Base-by-base conservation (phyloP, 1,140 invertebrate genomes). In the Diachasmimorpha longicaudata region DNA sequence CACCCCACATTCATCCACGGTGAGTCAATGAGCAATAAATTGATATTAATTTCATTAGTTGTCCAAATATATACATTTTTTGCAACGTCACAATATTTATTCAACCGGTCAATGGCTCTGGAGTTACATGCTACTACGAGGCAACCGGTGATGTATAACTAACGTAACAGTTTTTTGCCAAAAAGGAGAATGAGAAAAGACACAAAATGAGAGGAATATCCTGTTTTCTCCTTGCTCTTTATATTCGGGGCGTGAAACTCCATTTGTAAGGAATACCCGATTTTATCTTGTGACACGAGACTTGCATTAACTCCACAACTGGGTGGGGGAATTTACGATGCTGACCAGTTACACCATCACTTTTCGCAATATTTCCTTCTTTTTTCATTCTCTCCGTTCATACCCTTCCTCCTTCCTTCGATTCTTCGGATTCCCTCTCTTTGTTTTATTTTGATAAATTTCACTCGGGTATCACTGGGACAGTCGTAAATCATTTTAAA, bases 281-380 rank as follows among this genome's bases (percentile, higher is more conserved):
- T 77, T 77, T 77, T 77, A 74, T 77, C 76, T 70, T 52, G 72
- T 74, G 76, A 77, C 76, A 77, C 69, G 76, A 73, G 67, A 74
- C 76, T 77, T 77, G 76, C 76, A 77, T 77, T 77, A 77, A 74
- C 73, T 67, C 55, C 58, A 63, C 21, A 63, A 31, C 23, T 13
- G 0, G 13, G 11, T 13, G 39, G 23, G 42, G 21, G 44, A 71
- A 71, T 48, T 71, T 71, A 71, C 69, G 42, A 71, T 48, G 69
- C 46, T 46, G 70, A 68, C 66, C 31, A 14, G 31, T 68, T 68
- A 68, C 66, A 68, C 25, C 66, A 68, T 68, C 36, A 68, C 16
- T 39, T 39, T 68, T 68, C 66, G n/a, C 36, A 8, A 37, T 68
- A 36, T 39, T 36, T 68, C 36, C 31, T 68, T 11, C 0, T 68